These are phyloP conservation scores for Cariama cristata DNA, from an alignment of 2,113 vertebrate species.

Conservation along the genomic window DNA sequence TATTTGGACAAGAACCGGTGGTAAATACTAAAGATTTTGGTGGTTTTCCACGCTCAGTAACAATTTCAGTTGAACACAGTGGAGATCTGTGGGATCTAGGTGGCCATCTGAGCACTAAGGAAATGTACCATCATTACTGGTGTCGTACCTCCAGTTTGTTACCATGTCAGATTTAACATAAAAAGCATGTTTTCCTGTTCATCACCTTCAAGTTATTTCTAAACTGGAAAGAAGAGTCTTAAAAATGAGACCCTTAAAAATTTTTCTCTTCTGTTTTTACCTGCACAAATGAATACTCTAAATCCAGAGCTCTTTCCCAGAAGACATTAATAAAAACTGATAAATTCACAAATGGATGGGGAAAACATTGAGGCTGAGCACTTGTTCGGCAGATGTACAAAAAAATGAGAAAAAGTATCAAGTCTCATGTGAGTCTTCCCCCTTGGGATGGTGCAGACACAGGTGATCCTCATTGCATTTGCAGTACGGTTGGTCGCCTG, in stretches of 20 bases:
- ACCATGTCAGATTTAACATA: neutral
- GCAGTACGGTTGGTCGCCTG: neutral
- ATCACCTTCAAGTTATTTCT: neutral
- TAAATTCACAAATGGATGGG: neutral
- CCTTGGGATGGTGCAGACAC: neutral
- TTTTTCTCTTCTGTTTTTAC: neutral
- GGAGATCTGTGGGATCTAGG: neutral
- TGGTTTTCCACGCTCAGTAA: neutral
- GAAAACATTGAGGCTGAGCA: neutral
- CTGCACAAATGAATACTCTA: neutral
- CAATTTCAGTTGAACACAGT: neutral
- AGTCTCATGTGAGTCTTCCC: neutral
- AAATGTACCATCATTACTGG: neutral
- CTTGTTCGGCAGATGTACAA: neutral
- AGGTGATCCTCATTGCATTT: rapidly evolving
- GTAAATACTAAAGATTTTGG: neutral
- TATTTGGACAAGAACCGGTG: neutral
- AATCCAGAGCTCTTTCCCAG: neutral
- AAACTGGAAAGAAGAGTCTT: neutral
- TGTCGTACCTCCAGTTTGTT: neutral
- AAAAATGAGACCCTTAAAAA: neutral
- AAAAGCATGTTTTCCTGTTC: neutral
- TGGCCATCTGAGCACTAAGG: neutral
- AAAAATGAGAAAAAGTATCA: neutral
- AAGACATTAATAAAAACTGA: neutral